A percentile compares a stretch with the other conserved stretches of the same genome.
phyloP scores from a whole-genome alignment of 1,140 invertebrate genomes.

The Apocrypta bakeri region DNA sequence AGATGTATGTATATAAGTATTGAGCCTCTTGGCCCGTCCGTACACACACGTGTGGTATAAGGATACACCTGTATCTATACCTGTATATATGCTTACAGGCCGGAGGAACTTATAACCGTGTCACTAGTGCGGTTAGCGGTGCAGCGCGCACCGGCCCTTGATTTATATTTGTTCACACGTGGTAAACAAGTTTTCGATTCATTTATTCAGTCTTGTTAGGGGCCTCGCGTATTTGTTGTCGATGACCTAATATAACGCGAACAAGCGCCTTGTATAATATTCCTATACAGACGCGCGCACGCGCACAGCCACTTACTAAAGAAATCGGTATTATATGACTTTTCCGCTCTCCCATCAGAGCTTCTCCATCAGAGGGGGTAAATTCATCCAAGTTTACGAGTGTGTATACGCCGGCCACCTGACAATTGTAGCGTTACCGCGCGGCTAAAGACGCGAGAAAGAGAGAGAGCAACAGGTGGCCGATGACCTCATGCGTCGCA shows the following conservation, averaged over 20 bases:
- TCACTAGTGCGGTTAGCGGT: slow-evolving; percentile 53
- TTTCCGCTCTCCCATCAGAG: not conserved
- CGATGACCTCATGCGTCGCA: slow-evolving; percentile 53
- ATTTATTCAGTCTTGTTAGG: not conserved
- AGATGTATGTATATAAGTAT: too few species aligned
- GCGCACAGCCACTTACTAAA: not conserved
- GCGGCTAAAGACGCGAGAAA: not conserved
- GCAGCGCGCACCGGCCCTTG: slow-evolving; percentile 36
- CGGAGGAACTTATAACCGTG: slow-evolving; percentile 41
- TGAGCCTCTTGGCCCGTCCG: not conserved
- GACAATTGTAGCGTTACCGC: not conserved
- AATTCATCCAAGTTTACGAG: not conserved
- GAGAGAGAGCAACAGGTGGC: slow-evolving; percentile 53
- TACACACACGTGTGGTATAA: not conserved
- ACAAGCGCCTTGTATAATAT: too few species aligned
- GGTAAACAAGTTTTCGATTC: slow-evolving; percentile 24
- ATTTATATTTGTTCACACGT: slow-evolving; percentile 44
- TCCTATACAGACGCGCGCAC: too few species aligned
- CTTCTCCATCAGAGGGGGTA: not conserved
- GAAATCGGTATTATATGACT: not conserved
- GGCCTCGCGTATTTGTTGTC: not conserved
- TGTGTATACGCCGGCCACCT: slow-evolving; percentile 14
- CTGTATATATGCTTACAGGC: not conserved
- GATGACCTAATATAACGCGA: not conserved
- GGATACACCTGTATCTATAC: not conserved